Percentiles rank a stretch among this genome's conserved stretches.
These are phyloP conservation scores for Lycopodina hypogea DNA, from an alignment of 37 sponge, comb jelly and placozoan genomes.

Conservation along the genomic window DNA sequence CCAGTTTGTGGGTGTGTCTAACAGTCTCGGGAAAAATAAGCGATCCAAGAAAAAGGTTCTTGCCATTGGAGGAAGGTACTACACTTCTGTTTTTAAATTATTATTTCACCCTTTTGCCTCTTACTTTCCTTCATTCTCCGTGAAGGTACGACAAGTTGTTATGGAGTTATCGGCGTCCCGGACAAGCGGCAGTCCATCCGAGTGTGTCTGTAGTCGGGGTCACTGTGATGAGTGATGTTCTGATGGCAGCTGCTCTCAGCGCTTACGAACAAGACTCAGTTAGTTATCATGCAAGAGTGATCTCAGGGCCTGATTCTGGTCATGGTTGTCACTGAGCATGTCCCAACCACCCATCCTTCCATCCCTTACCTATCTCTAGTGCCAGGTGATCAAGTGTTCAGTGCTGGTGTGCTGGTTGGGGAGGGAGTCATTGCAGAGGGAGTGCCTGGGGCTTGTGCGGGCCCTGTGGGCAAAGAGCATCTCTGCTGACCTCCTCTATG, in stretches of 20 bases:
- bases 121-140: neutral
- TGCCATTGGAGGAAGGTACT: constrained; percentile 65
- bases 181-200: neutral
- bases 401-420: constrained; percentile 76
- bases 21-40: neutral
- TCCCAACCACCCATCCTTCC: too few relatives aligned
- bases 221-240: constrained; percentile 22
- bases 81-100: neutral
- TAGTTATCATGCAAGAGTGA: constrained; percentile 2
- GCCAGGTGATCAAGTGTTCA: constrained; percentile 35
- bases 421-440: constrained; percentile 41
- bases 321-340: too few relatives aligned
- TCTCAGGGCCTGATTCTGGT: too few relatives aligned
- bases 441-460: constrained; percentile 51
- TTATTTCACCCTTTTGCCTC: neutral
- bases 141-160: constrained; percentile 31
- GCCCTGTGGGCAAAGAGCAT: constrained; percentile 66
- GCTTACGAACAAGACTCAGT: constrained; percentile 13
- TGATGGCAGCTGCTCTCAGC: constrained; percentile 1
- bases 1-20: constrained; percentile 29
- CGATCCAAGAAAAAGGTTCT: constrained; percentile 24
- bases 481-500: constrained; percentile 61
- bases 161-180: neutral
- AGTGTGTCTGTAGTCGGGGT: constrained; percentile 46
- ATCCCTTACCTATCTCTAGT: neutral